These are phyloP conservation scores for Danio rerio DNA, from an alignment of 2,113 vertebrate genomes.

Conservation along the genomic window GRCz12tu NC_133179.1:13073501-13074000, in stretches of 20 bases:
- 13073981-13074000: conserved; percentile 54
- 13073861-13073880: conserved; percentile 21
- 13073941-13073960: conserved; percentile 55
- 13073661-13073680: too few relatives aligned
- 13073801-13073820: neutral
- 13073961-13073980: conserved; percentile 51
- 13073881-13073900: conserved; percentile 38
- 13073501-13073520: too few relatives aligned
- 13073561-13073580: too few relatives aligned
- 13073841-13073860: neutral
- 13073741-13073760: neutral
- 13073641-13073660: too few relatives aligned
- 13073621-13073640: too few relatives aligned
- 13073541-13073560: too few relatives aligned
- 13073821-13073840: conserved; percentile 8
- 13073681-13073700: neutral
- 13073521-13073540: too few relatives aligned
- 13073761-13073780: neutral
- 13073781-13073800: neutral
- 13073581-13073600: too few relatives aligned
- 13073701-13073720: too few relatives aligned
- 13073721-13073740: neutral
- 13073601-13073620: too few relatives aligned
- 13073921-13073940: conserved; percentile 61
- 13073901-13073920: conserved; percentile 44